Percentiles rank a stretch among this genome's conserved stretches.
Conservation (phyloP, 2,888 invertebrate genomes). For the Calliscelio sp. region DNA sequence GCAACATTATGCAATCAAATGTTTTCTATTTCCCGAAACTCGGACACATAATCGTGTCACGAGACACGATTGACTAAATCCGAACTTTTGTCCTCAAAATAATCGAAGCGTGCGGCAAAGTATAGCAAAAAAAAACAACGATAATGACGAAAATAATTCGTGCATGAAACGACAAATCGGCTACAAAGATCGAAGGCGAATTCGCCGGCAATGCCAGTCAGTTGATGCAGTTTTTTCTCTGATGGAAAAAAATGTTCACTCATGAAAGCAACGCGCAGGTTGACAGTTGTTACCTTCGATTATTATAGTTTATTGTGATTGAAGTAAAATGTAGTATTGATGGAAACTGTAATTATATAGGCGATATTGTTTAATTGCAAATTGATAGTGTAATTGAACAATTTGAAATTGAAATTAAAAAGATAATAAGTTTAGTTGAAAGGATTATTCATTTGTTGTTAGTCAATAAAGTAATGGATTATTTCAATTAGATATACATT, state of each 20-base stretch:
- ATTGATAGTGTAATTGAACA: no score
- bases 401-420: no score
- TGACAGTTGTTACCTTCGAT: constrained; percentile 18
- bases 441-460: no score
- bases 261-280: not conserved
- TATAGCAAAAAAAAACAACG: constrained; percentile 17
- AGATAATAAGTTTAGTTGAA: no score
- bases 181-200: constrained; percentile 61
- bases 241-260: constrained; percentile 1
- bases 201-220: constrained; percentile 40
- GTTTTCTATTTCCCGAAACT: constrained; percentile 46
- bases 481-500: no score
- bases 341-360: not conserved
- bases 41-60: constrained; percentile 34
- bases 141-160: constrained; percentile 75
- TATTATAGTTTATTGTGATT: not conserved
- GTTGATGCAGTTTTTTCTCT: constrained; percentile 1
- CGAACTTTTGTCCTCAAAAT: constrained; percentile 46
- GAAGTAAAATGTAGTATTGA: constrained; percentile 21
- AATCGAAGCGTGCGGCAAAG: constrained; percentile 50
- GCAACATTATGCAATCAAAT: constrained; percentile 31
- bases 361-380: no score
- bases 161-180: constrained; percentile 74
- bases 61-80: constrained; percentile 39
- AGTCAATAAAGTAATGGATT: no score